These are phyloP conservation scores for Pedicia rivosa DNA, from an alignment of 2,888 invertebrate species.

Conservation along the genomic window DNA sequence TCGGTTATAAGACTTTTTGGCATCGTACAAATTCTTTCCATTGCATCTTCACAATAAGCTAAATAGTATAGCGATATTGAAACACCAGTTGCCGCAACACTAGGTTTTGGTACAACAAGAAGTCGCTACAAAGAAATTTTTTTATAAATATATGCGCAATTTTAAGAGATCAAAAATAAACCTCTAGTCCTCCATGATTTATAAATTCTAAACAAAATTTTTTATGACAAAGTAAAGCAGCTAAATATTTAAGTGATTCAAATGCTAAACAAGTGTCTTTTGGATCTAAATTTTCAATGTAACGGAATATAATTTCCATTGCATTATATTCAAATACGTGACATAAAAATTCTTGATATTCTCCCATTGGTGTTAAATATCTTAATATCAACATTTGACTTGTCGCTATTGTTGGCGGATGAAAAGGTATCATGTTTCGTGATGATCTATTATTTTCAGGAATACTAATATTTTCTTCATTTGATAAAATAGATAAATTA, in stretches of 20 bases:
- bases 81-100: slow-evolving; percentile 91
- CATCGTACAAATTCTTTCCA: slow-evolving; percentile 86
- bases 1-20: slow-evolving; percentile 61
- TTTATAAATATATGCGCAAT: not conserved
- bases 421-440: slow-evolving; percentile 55
- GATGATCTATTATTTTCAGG: not conserved
- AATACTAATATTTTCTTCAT: slow-evolving; percentile 15
- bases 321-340: slow-evolving; percentile 90
- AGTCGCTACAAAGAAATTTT: slow-evolving; percentile 40
- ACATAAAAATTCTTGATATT: slow-evolving; percentile 92
- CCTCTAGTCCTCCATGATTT: slow-evolving; percentile 69
- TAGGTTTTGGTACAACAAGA: slow-evolving; percentile 80
- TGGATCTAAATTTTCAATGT: slow-evolving; percentile 76
- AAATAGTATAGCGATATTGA: slow-evolving; percentile 93
- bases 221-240: slow-evolving; percentile 90
- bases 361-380: slow-evolving; percentile 93
- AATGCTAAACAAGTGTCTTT: slow-evolving; percentile 87
- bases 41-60: slow-evolving; percentile 93
- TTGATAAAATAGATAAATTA: slow-evolving; percentile 23
- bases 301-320: slow-evolving; percentile 74
- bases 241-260: slow-evolving; percentile 89
- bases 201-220: slow-evolving; percentile 96
- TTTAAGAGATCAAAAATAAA: slow-evolving; percentile 18
- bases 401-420: slow-evolving; percentile 76
- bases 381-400: slow-evolving; percentile 84